Evolutionary conservation across 2,797 vertebrate species (phyloP), one percentile per base, ranked within the genome.

Genomic region (Cyprinodon diabolis): DNA sequence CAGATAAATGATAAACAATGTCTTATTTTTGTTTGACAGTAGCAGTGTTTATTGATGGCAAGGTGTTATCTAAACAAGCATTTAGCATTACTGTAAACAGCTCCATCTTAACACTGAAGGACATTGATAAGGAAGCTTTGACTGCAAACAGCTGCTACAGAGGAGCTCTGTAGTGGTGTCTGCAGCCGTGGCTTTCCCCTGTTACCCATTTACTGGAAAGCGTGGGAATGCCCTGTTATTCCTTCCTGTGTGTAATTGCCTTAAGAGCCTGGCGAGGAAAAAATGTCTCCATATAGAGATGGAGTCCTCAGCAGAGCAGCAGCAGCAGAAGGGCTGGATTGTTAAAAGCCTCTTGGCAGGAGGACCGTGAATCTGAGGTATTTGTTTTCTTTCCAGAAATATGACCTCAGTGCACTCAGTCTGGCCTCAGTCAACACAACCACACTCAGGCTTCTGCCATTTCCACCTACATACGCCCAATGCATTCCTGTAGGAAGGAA

Each of bases 381-480:
- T 91, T 90, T 91, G 86, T 90, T 92, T 91, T 92, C 77, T 84
- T 79, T 85, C 86, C 86, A 86, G 90, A 92, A 91, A 91, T 86
- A 88, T 91, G 90, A 93, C 87, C 90, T 91, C 85, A 91, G 67
- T 45, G 0, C 74, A 80, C 83, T 85, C 74, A 21, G 76, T 75
- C 81, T 79, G 82, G 79, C 68, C 88, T 81, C 85, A 78, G 76
- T 87, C 87, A 91, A 78, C 84, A 68, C 57, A 25, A 54, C 80
- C 77, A n/a, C 86, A 90, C 92, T 91, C 87, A 71, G 80, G 70
- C 77, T 76, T 67, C 85, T 54, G 37, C 51, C 56, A 10, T 70
- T 66, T 76, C 70, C 72, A 69, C 48, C 73, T 47, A 69, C 62
- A 76, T 65, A 17, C 68, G 75, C 77, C 14, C 71, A n/a, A 52